Percentiles rank a stretch among this genome's conserved stretches.
These are phyloP conservation scores for Chelon auratus DNA, from an alignment of 2,797 vertebrate species.

Conservation along the genomic window DNA sequence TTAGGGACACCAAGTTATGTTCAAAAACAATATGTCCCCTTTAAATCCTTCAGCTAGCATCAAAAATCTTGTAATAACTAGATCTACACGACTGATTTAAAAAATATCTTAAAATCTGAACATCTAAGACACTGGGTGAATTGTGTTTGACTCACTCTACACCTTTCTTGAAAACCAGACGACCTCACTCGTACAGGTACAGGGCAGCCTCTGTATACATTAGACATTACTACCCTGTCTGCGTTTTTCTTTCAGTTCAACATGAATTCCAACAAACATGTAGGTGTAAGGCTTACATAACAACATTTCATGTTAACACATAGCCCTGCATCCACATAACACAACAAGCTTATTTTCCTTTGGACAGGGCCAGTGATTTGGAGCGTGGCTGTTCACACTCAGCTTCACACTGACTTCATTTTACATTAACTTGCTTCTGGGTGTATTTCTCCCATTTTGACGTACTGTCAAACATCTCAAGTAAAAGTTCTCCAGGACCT, in stretches of 20 bases:
- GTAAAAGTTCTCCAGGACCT: not conserved
- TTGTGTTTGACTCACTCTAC: not conserved
- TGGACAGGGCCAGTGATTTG: not conserved
- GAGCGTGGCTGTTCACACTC: not conserved
- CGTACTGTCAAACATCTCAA: not conserved
- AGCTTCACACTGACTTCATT: constrained; percentile 6
- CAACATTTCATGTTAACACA: constrained; percentile 20
- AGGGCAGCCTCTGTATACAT: constrained; percentile 11
- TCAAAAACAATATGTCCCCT: too few relatives aligned
- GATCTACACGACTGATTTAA: too few relatives aligned
- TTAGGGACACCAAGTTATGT: too few relatives aligned
- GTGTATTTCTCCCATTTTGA: not conserved
- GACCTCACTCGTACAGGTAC: not conserved
- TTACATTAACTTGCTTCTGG: not conserved
- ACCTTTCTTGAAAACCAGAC: constrained; percentile 19
- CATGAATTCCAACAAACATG: not conserved
- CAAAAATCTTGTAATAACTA: too few relatives aligned
- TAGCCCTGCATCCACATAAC: not conserved
- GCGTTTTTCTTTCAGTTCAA: constrained; percentile 16
- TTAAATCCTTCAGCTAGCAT: too few relatives aligned
- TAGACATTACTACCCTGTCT: constrained; percentile 3
- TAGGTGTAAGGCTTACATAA: constrained; percentile 12
- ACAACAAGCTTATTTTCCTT: not conserved
- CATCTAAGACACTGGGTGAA: not conserved
- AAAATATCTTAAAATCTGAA: not conserved